These are phyloP conservation scores for Vollenhovia emeryi DNA, from an alignment of 1,140 invertebrate species.

Conservation along the genomic window DNA sequence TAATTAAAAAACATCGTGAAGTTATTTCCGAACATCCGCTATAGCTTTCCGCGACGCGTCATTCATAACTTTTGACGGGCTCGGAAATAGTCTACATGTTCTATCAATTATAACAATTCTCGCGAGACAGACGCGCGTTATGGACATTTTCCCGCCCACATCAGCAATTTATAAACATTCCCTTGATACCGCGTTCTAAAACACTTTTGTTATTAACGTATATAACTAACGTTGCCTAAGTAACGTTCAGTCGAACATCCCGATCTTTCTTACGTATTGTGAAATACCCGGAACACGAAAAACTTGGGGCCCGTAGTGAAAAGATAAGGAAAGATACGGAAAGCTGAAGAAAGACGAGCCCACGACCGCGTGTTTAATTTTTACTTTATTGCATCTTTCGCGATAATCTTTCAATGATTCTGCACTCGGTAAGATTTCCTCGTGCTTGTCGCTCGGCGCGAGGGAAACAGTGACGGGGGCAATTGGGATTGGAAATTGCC, in stretches of 20 bases:
- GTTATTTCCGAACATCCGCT: neutral
- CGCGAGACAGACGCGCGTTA: too few relatives aligned
- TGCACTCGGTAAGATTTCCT: conserved; percentile 26
- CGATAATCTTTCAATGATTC: neutral
- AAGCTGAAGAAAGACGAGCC: neutral
- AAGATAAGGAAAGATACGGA: neutral
- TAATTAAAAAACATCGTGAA: neutral
- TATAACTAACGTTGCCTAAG: too few relatives aligned
- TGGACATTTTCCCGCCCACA: neutral
- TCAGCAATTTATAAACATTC: conserved; percentile 1
- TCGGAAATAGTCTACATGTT: neutral
- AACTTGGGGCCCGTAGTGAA: neutral
- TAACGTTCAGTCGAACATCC: neutral
- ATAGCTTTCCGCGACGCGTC: neutral
- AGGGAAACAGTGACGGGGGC: conserved; percentile 7
- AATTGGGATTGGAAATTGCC: conserved; percentile 53
- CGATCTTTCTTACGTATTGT: neutral
- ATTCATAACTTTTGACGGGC: neutral
- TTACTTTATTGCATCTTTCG: neutral
- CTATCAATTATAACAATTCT: conserved; percentile 7
- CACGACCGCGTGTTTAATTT: neutral
- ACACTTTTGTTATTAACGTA: neutral
- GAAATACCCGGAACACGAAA: neutral
- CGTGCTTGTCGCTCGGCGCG: neutral
- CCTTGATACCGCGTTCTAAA: neutral